phyloP scores from a whole-genome alignment of 2,113 vertebrate species.

The Thalassarche chlororhynchos region DNA sequence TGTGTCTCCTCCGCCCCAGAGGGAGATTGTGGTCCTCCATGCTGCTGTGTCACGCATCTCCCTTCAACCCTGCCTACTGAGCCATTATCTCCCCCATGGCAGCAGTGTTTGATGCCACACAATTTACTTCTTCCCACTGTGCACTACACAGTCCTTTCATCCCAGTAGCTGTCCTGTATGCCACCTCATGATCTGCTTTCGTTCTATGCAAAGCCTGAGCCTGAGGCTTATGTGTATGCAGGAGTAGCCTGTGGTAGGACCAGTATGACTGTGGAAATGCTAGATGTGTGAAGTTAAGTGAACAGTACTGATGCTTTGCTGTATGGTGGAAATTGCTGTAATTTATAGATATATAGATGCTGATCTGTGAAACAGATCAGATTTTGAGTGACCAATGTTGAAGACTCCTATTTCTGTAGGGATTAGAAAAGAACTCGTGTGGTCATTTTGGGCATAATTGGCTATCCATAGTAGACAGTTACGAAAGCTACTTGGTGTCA shows the following conservation, averaged over 20 bases:
- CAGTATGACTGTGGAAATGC: not conserved
- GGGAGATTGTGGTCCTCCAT: not conserved
- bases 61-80: not conserved
- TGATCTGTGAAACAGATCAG: not conserved
- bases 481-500: not conserved
- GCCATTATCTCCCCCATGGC: too few species aligned
- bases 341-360: not conserved
- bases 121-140: rapidly evolving
- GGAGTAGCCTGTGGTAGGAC: not conserved
- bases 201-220: not conserved
- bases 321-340: not conserved
- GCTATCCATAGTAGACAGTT: not conserved
- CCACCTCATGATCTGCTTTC: not conserved
- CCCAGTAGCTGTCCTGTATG: rapidly evolving
- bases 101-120: not conserved
- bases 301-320: not conserved
- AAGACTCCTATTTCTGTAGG: not conserved
- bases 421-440: not conserved
- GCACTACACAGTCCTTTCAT: not conserved
- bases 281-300: not conserved
- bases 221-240: not conserved
- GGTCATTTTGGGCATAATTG: not conserved
- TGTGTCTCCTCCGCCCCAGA: not conserved
- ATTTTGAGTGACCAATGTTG: not conserved
- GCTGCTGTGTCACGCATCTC: not conserved